phyloP scores from a whole-genome alignment of 1,140 invertebrate genomes.

The Euura saliciscinereae region DNA sequence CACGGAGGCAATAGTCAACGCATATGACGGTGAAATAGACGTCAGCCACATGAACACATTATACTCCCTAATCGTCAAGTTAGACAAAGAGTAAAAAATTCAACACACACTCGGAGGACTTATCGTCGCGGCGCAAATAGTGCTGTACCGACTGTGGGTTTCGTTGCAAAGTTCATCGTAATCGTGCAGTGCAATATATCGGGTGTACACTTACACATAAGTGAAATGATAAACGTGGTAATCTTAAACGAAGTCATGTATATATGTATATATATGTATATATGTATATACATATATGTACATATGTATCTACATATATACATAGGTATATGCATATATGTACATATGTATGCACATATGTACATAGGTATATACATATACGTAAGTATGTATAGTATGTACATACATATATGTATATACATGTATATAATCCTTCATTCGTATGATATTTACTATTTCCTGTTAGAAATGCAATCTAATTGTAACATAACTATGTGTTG shows the following conservation, averaged over 20 bases:
- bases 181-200: conserved; percentile 14
- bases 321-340: too few species aligned
- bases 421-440: too few species aligned
- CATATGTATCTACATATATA: too few species aligned
- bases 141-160: conserved; percentile 12
- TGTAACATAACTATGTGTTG: too few species aligned
- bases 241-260: conserved; percentile 18
- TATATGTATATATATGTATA: too few species aligned
- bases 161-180: conserved; percentile 11
- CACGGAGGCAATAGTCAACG: conserved; percentile 7
- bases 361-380: too few species aligned
- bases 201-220: conserved; percentile 15
- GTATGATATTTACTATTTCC: too few species aligned
- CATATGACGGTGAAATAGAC: conserved; percentile 13
- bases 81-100: conserved; percentile 13
- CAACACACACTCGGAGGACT: conserved; percentile 17
- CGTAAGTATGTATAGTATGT: too few species aligned
- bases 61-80: conserved; percentile 10
- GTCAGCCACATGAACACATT: background rate
- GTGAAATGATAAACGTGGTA: conserved; percentile 14
- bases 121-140: conserved; percentile 8
- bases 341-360: too few species aligned
- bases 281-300: too few species aligned
- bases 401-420: too few species aligned
- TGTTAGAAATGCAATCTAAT: too few species aligned